phyloP scores from a whole-genome alignment of 2,113 vertebrate genomes.

The Scalopus aquaticus region DNA sequence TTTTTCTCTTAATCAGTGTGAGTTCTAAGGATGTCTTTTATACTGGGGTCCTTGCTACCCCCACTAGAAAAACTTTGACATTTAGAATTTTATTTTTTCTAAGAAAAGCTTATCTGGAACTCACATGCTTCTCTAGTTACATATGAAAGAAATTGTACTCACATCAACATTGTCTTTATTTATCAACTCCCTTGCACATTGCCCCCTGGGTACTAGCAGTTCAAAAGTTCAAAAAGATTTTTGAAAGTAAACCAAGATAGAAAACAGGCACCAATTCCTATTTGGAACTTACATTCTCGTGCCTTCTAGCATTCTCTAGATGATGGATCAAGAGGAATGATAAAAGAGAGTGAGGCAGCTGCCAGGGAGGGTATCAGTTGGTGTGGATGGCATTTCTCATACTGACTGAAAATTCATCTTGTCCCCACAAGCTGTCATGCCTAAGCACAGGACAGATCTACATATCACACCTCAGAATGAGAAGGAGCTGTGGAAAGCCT shows the following conservation, averaged over 20 bases:
- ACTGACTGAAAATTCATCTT: slow-evolving; percentile 36
- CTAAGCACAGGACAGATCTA: neutral
- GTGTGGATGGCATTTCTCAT: slow-evolving; percentile 38
- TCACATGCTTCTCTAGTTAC: slow-evolving; percentile 52
- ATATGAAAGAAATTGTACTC: slow-evolving; percentile 35
- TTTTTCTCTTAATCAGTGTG: neutral
- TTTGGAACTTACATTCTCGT: slow-evolving; percentile 15
- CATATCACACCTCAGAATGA: neutral
- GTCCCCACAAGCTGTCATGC: slow-evolving; percentile 61
- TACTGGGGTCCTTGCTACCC: neutral
- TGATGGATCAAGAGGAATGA: slow-evolving; percentile 50
- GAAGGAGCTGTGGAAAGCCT: slow-evolving; percentile 50
- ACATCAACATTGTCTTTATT: slow-evolving; percentile 62
- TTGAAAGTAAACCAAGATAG: slow-evolving; percentile 59
- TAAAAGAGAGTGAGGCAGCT: neutral
- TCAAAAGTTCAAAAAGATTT: slow-evolving; percentile 71
- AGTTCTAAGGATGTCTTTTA: neutral
- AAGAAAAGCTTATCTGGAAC: slow-evolving; percentile 59
- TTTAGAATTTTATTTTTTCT: slow-evolving; percentile 47
- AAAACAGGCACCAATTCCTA: slow-evolving; percentile 46
- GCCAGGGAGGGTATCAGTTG: neutral
- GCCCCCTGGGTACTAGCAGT: slow-evolving; percentile 19
- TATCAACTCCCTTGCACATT: slow-evolving; percentile 47
- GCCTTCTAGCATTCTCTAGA: slow-evolving; percentile 44
- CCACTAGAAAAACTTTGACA: slow-evolving; percentile 31